A percentile compares a stretch with the other conserved stretches of the same genome.
Conservation (phyloP, 2,797 vertebrate species). For the Takifugu ocellatus region DNA sequence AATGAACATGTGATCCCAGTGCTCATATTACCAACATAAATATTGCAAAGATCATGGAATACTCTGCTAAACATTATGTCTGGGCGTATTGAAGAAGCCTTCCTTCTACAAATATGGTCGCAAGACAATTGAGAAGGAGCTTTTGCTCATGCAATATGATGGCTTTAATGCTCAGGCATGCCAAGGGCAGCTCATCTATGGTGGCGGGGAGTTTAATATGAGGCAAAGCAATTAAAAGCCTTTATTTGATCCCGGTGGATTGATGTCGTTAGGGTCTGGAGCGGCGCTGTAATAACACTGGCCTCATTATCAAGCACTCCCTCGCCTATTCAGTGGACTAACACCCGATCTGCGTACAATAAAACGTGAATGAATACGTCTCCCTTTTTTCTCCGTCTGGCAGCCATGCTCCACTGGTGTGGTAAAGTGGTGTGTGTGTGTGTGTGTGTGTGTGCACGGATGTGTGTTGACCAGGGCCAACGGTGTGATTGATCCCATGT, state of each 20-base stretch:
- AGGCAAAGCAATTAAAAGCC: slow-evolving; percentile 78
- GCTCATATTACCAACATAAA: slow-evolving; percentile 52
- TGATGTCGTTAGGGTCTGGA: slow-evolving; percentile 70
- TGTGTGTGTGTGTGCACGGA: slow-evolving; percentile 7
- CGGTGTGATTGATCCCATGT: slow-evolving; percentile 60
- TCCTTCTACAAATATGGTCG: slow-evolving; percentile 62
- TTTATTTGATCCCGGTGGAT: slow-evolving; percentile 74
- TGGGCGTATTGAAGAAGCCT: slow-evolving; percentile 58
- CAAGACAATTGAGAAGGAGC: slow-evolving; percentile 43
- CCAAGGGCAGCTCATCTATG: slow-evolving; percentile 56
- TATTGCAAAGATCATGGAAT: slow-evolving; percentile 59
- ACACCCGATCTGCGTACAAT: slow-evolving; percentile 74
- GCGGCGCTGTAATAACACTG: slow-evolving; percentile 71
- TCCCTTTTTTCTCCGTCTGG: slow-evolving; percentile 57
- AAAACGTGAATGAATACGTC: slow-evolving; percentile 75
- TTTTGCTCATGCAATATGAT: slow-evolving; percentile 35
- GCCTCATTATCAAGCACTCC: slow-evolving; percentile 70
- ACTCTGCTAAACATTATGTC: slow-evolving; percentile 49
- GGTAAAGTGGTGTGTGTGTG: slow-evolving; percentile 47
- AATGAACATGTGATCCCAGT: slow-evolving; percentile 38
- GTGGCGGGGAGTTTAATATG: slow-evolving; percentile 66
- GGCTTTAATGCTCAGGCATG: slow-evolving; percentile 69
- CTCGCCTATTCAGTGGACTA: slow-evolving; percentile 67
- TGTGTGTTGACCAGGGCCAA: slow-evolving; percentile 53
- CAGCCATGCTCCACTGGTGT: slow-evolving; percentile 61